Conservation (phyloP, 2,113 vertebrate genomes). For the Callithrix jacchus region DNA sequence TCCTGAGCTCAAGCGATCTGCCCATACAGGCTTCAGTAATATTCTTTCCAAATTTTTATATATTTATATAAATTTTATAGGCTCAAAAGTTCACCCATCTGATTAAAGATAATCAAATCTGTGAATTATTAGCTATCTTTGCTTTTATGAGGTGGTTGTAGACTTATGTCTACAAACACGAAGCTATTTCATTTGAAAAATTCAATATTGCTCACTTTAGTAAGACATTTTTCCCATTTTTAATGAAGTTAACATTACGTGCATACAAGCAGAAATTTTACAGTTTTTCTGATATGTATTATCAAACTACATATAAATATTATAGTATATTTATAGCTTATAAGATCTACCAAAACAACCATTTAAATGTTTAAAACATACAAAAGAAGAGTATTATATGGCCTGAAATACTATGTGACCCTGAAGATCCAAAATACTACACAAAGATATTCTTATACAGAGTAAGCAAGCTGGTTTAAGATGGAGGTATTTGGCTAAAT, state of each 20-base stretch:
- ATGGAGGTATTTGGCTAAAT: not conserved
- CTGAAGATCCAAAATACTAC: not conserved
- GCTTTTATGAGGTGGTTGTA: not conserved
- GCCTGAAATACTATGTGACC: not conserved
- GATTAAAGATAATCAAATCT: constrained; percentile 38
- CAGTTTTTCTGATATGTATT: not conserved
- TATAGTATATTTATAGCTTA: not conserved
- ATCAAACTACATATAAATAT: not conserved
- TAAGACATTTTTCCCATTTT: not conserved
- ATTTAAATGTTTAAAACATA: not conserved
- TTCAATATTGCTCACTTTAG: not conserved
- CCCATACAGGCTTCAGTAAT: not conserved
- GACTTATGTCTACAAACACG: not conserved
- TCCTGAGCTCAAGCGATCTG: too few relatives aligned
- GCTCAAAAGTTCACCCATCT: not conserved
- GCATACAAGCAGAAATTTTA: not conserved
- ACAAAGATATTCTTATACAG: not conserved
- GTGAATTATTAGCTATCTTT: constrained; percentile 53
- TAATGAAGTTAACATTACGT: not conserved
- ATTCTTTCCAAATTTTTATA: not conserved
- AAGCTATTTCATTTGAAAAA: not conserved
- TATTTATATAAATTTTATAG: not conserved
- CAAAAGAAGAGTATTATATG: not conserved
- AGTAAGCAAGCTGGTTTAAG: not conserved
- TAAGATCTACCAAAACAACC: not conserved